Evolutionary conservation across 1,140 invertebrate species (phyloP).

Genomic region (Drosophila asahinai): DNA sequence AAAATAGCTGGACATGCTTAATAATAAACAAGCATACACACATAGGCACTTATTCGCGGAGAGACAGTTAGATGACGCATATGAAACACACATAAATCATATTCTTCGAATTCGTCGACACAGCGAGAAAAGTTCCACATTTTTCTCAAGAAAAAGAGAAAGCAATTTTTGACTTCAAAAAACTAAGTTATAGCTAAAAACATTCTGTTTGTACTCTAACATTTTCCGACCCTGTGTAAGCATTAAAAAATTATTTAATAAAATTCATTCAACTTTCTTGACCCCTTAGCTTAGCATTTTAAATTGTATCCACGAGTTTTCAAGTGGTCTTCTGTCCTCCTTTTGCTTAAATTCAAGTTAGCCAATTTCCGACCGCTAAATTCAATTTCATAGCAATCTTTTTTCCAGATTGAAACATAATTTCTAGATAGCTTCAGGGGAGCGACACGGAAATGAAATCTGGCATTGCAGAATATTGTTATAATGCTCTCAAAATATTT

Average conservation of each 20-base stretch:
- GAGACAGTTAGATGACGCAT: slow-evolving; percentile 33
- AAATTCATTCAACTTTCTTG: neutral
- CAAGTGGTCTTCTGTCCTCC: neutral
- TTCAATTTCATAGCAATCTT: slow-evolving; percentile 21
- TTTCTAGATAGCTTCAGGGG: slow-evolving; percentile 2
- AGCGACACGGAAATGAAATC: neutral
- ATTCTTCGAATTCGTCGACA: neutral
- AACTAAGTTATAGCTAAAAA: too few species aligned
- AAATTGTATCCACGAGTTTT: neutral
- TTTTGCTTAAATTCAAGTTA: neutral
- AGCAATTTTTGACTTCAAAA: too few species aligned
- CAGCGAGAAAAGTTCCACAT: neutral
- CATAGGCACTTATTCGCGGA: neutral
- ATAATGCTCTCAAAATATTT: neutral
- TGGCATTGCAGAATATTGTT: neutral
- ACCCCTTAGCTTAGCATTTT: neutral
- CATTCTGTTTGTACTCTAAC: too few species aligned
- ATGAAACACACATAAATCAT: slow-evolving; percentile 21
- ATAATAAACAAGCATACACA: slow-evolving; percentile 29
- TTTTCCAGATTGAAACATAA: slow-evolving; percentile 18
- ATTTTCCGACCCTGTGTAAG: too few species aligned
- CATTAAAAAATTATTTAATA: neutral
- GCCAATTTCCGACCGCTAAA: slow-evolving; percentile 5
- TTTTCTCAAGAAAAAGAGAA: too few species aligned
- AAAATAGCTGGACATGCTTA: slow-evolving; percentile 49